Evolutionary conservation across 2,797 vertebrate genomes (phyloP).

Genomic region (Chiroxiphia lanceolata): DNA sequence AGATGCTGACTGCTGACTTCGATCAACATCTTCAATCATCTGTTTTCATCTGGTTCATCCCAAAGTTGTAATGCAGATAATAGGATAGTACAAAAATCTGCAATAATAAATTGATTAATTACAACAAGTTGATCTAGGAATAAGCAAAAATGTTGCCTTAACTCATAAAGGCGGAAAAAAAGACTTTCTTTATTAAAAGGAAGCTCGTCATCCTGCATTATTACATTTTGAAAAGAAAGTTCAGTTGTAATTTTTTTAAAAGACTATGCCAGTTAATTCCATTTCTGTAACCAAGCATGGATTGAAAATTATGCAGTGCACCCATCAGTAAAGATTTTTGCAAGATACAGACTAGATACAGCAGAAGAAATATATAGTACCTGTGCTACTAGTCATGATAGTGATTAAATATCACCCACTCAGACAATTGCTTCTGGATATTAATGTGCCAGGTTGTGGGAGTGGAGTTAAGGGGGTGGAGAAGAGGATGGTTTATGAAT

Average conservation of each 20-base stretch:
- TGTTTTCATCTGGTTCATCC: constrained; percentile 20
- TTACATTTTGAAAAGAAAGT: background rate
- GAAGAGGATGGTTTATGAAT: constrained; percentile 5
- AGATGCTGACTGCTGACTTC: background rate
- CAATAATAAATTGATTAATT: background rate
- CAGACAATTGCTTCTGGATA: constrained; percentile 57
- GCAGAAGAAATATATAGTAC: constrained; percentile 38
- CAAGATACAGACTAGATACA: background rate
- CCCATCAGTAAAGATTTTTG: constrained; percentile 28
- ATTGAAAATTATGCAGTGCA: constrained; percentile 12
- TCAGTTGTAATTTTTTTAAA: background rate
- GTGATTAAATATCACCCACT: constrained; percentile 67
- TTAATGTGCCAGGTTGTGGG: background rate
- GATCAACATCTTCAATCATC: background rate
- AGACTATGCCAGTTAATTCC: background rate
- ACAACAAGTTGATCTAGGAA: background rate
- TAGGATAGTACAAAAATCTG: background rate
- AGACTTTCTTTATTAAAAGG: background rate
- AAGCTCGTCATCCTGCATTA: background rate
- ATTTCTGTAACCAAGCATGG: constrained; percentile 34
- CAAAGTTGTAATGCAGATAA: background rate
- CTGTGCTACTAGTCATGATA: constrained; percentile 52
- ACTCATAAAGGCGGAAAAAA: background rate
- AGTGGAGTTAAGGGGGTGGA: background rate
- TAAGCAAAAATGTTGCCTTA: background rate